These are phyloP conservation scores for Tiaroga cobitis DNA, from an alignment of 2,797 vertebrate species.

Conservation along the genomic window DNA sequence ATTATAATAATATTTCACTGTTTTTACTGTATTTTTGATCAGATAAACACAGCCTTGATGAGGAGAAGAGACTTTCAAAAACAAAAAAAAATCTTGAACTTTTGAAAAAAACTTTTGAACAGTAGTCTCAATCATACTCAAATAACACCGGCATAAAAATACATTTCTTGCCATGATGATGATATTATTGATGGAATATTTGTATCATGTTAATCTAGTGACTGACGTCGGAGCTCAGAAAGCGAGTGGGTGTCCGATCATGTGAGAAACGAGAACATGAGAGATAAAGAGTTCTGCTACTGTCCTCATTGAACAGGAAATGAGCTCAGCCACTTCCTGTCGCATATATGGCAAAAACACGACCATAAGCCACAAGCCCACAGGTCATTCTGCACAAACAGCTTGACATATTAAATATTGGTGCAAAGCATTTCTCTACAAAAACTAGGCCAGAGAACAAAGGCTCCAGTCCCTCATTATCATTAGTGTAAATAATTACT, in stretches of 20 bases:
- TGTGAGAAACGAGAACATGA: background rate
- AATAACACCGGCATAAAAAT: background rate
- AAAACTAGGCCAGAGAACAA: background rate
- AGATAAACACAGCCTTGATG: background rate
- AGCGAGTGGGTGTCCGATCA: background rate
- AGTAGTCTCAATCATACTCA: background rate
- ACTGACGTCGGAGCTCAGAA: background rate
- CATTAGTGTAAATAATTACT: background rate
- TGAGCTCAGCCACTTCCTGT: constrained; percentile 33
- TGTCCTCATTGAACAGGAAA: constrained; percentile 30
- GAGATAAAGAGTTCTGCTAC: background rate
- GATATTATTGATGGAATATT: background rate
- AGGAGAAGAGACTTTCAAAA: background rate
- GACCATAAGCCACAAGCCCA: constrained; percentile 6
- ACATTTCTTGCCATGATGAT: background rate
- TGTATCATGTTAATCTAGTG: background rate
- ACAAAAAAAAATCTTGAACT: background rate
- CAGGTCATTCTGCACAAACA: constrained; percentile 9
- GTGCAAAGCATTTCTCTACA: background rate
- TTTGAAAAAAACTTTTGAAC: background rate
- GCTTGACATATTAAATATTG: background rate
- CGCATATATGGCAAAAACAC: background rate
- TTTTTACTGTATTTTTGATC: background rate
- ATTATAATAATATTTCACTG: background rate
- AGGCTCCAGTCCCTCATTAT: background rate